Evolutionary conservation across 2,888 invertebrate genomes (phyloP), one percentile per base, ranked within the genome.

Genomic region (Sinelater perroti): DNA sequence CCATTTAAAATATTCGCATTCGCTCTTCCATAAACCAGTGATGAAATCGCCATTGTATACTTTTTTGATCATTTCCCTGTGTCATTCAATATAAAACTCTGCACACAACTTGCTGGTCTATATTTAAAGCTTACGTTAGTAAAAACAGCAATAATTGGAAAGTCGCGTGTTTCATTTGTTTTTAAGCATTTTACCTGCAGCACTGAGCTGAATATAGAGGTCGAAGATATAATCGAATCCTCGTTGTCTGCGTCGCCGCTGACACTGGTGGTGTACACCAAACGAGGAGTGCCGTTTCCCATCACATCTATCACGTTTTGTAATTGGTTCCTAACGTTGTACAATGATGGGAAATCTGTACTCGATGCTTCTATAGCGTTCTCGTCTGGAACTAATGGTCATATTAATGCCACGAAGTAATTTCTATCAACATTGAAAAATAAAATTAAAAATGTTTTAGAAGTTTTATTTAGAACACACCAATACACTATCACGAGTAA

Each of bases 291-390:
- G 20, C 46, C 55, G 7, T 67, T 66, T 16, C 68, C 70, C 68
- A 72, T 70, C 20, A 63, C 33, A 38, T 70, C 66, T 28, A 71
- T 70, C 2, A 69, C 69, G 36, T 68, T 63, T 42, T 62, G 56
- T 35, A 71, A 36, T 20, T 70, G 65, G 7, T 65, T 59, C 54
- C 63, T 57, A 5, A 67, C 56, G 13, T 59, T 40, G 30, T 61
- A 33, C 28, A 67, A 44, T 14, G 58, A 56, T 7, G 55, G 40
- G 53, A 40, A 45, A 28, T 51, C 47, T 3, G 13, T 16, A 14
- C 17, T 26, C 6, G 10, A 1, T 17, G 10, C 44, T 26, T 42
- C 42, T 1, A 24, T 13, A 11, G 21, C 10, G n/a, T 21, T 21
- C 1, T 17, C 36, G 8, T 36, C 18, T 8, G 17, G 3, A 13